Evolutionary conservation across 2,888 invertebrate genomes (phyloP), one percentile per base, ranked within the genome.

Genomic region (Lasioglossum zephyrum): DNA sequence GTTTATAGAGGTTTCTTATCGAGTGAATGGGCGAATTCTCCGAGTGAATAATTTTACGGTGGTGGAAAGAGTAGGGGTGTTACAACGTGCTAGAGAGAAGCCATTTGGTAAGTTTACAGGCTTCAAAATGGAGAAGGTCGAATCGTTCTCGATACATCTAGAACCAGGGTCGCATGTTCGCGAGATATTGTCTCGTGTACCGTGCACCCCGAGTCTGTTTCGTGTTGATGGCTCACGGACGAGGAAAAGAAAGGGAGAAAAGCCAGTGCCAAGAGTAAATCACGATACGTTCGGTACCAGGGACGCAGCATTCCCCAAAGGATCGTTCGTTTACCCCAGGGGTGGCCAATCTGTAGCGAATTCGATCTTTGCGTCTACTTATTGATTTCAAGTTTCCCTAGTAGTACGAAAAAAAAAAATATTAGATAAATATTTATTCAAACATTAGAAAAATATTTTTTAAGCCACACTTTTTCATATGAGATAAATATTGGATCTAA

Each of bases 261-360:
- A 81, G 82, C 77, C 75, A 73, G 72, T 77, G 60, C 89, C 90
- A 89, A 90, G 90, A 92, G 89, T 92, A 92, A 93, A 92, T 92
- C 89, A 87, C 92, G 92, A 93, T 93, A 94, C 93, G 92, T 87
- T 89, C 41, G 47, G 79, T 76, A 94, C 76, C 92, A 93, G 94
- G 94, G 75, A 77, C 85, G 53, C 92, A 94, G 92, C 69, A 77
- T 41, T 57, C 11, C 41, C 47, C 16, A 74, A 63, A 84, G 77
- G 66, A 47, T 36, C 26, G 5, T 31, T 63, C 60, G 2, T 26
- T 63, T 16, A 31, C 36, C 13, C 11, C 44, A 44, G 13, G 44
- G 44, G 44, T 44, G 13, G 44, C 44, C 44, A 44, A 44, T 44
- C 44, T 44, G 13, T 44, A 4, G 44, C 44, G 44, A 11, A 11